phyloP scores from a whole-genome alignment of 2,797 vertebrate genomes.

The Hapalemur alaotrensis region DNA sequence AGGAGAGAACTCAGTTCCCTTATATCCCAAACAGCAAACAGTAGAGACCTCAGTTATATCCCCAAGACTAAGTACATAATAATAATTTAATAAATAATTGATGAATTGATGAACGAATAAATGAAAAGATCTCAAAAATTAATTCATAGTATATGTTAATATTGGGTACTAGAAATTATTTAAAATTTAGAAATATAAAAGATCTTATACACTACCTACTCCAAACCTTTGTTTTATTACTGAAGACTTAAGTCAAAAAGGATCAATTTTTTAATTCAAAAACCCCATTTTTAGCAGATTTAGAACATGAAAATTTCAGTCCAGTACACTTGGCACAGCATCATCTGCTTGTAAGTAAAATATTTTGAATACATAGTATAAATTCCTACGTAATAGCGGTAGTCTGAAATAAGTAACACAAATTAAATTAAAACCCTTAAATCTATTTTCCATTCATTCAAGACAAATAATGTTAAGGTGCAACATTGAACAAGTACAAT shows the following conservation, averaged over 20 bases:
- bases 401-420: slow-evolving; percentile 25
- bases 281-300: neutral
- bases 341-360: neutral
- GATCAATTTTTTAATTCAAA: neutral
- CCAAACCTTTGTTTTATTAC: neutral
- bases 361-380: neutral
- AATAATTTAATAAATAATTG: neutral
- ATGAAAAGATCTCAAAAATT: neutral
- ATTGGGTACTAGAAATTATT: neutral
- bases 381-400: neutral
- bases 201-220: neutral
- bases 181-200: slow-evolving; percentile 11
- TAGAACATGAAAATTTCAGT: neutral
- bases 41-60: neutral
- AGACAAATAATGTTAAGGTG: neutral
- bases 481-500: neutral
- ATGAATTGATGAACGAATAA: neutral
- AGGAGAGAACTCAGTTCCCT: neutral
- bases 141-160: neutral
- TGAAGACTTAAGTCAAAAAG: neutral
- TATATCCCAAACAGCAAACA: neutral
- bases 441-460: neutral
- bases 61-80: neutral
- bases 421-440: neutral
- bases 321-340: neutral